These are phyloP conservation scores for Tethea ocularis DNA, from an alignment of 2,888 invertebrate species.

Conservation along the genomic window DNA sequence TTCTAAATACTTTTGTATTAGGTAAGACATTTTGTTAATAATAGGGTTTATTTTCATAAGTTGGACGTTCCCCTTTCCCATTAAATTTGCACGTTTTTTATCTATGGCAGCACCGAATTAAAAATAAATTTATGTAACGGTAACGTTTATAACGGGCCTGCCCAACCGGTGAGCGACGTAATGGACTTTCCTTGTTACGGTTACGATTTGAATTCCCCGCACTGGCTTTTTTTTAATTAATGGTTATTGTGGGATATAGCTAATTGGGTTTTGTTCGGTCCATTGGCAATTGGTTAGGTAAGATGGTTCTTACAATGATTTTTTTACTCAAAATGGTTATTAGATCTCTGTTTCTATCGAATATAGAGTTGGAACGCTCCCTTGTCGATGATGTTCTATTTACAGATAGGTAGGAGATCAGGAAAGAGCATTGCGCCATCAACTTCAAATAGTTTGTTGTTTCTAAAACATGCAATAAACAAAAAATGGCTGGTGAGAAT, in stretches of 20 bases:
- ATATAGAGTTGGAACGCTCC: too few species aligned
- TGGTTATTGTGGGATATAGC: slow-evolving; percentile 25
- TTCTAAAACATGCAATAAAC: too few species aligned
- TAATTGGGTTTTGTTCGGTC: slow-evolving; percentile 46
- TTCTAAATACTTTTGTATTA: slow-evolving; percentile 25
- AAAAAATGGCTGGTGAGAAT: too few species aligned
- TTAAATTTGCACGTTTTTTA: slow-evolving; percentile 34
- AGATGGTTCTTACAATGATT: slow-evolving; percentile 13
- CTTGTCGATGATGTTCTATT: too few species aligned
- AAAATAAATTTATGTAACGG: slow-evolving; percentile 41
- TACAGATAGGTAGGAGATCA: too few species aligned
- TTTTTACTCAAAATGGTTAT: neutral
- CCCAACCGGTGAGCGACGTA: slow-evolving; percentile 23
- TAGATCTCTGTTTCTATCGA: neutral
- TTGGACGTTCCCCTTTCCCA: slow-evolving; percentile 35
- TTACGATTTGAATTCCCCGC: slow-evolving; percentile 38
- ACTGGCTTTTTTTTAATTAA: slow-evolving; percentile 29
- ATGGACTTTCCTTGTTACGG: slow-evolving; percentile 49
- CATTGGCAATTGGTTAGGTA: slow-evolving; percentile 41
- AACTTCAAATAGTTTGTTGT: too few species aligned
- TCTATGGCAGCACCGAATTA: slow-evolving; percentile 21
- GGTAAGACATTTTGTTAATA: slow-evolving; percentile 19
- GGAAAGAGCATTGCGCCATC: too few species aligned
- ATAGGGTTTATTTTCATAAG: slow-evolving; percentile 22
- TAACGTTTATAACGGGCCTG: slow-evolving; percentile 26